Percentiles rank a stretch among this genome's conserved stretches.
These are phyloP conservation scores for Podarcis muralis DNA, from an alignment of 2,113 vertebrate species.

Conservation along the genomic window DNA sequence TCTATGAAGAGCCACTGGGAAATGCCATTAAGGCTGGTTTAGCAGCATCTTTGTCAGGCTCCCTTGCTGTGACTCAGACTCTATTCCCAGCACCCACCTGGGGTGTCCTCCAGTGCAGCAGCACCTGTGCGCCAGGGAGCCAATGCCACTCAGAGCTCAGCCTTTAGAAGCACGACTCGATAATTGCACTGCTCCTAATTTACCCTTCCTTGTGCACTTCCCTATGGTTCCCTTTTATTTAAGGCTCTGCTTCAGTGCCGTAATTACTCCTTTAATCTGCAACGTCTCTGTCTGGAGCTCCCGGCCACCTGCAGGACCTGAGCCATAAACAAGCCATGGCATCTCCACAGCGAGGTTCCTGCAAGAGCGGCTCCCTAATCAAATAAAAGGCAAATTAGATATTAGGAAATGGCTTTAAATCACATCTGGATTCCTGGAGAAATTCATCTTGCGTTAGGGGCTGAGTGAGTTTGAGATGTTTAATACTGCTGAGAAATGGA, in stretches of 20 bases:
- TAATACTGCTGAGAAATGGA: slow-evolving; percentile 41
- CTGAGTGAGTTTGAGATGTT: slow-evolving; percentile 49
- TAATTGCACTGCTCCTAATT: slow-evolving; percentile 35
- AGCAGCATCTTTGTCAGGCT: not conserved
- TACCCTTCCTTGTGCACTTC: slow-evolving; percentile 47
- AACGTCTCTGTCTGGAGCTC: slow-evolving; percentile 28
- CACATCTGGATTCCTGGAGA: slow-evolving; percentile 64
- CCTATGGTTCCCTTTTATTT: slow-evolving; percentile 59
- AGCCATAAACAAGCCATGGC: slow-evolving; percentile 42
- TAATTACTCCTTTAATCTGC: slow-evolving; percentile 63
- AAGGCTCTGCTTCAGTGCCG: slow-evolving; percentile 46
- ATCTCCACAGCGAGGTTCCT: slow-evolving; percentile 40
- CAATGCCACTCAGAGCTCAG: slow-evolving; percentile 8
- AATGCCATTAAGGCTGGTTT: not conserved
- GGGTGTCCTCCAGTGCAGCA: not conserved
- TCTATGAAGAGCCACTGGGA: not conserved
- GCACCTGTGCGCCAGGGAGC: rapidly evolving
- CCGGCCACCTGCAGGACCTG: not conserved
- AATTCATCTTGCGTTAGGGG: slow-evolving; percentile 51
- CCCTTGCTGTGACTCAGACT: not conserved
- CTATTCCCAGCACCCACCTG: rapidly evolving
- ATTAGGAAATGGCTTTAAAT: slow-evolving; percentile 70
- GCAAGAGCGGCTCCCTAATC: slow-evolving; percentile 61
- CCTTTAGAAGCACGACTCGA: slow-evolving; percentile 24
- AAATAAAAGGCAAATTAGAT: slow-evolving; percentile 71